phyloP scores from a whole-genome alignment of 2,797 vertebrate genomes.

The Alectoris magna region DNA sequence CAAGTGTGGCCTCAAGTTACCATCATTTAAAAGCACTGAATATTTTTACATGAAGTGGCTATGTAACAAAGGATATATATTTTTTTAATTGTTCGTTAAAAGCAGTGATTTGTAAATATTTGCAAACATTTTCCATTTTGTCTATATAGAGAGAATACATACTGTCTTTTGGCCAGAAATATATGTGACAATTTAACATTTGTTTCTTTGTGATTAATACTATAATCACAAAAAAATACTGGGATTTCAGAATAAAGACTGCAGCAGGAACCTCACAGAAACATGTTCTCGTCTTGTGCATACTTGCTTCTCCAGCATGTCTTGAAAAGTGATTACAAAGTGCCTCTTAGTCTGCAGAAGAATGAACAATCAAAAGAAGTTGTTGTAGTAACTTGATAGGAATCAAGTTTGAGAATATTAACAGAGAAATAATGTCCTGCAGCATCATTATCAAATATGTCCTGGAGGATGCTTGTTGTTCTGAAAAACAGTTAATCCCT shows the following conservation, averaged over 20 bases:
- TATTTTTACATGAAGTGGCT: background rate
- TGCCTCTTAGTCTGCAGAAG: background rate
- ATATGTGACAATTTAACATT: background rate
- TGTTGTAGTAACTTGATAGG: background rate
- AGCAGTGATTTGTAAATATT: background rate
- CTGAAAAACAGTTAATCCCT: background rate
- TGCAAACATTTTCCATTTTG: background rate
- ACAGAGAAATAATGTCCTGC: background rate
- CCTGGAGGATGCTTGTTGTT: background rate
- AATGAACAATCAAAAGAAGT: background rate
- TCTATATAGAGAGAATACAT: background rate
- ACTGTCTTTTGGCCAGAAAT: background rate
- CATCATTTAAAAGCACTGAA: background rate
- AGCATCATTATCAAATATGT: background rate
- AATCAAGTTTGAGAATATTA: background rate
- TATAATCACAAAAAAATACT: background rate
- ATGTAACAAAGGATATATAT: background rate
- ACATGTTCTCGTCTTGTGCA: background rate
- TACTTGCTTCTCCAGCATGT: background rate
- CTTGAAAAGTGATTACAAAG: background rate
- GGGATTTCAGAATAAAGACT: background rate
- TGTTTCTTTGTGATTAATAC: background rate
- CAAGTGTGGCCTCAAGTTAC: background rate
- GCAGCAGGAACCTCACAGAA: background rate
- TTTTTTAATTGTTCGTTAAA: background rate